These are phyloP conservation scores for Holacanthus passer DNA, from an alignment of 2,113 vertebrate species.

Conservation along the genomic window DNA sequence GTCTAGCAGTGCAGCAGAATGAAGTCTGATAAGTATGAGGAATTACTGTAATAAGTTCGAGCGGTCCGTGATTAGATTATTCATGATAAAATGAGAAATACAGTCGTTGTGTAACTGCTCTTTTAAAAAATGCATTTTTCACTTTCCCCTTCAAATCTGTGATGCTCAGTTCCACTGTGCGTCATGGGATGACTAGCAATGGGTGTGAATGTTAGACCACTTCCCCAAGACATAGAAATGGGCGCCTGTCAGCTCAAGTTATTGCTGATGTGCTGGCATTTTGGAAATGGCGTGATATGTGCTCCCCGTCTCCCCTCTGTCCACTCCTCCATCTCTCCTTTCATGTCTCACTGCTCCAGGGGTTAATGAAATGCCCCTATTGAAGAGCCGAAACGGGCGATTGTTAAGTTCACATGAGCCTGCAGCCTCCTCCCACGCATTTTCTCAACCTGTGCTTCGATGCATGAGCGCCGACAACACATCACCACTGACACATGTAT, in stretches of 20 bases:
- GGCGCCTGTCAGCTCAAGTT: constrained; percentile 61
- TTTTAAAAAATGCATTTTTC: constrained; percentile 33
- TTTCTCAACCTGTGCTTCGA: constrained; percentile 41
- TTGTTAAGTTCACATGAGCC: constrained; percentile 58
- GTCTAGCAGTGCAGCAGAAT: constrained; percentile 24
- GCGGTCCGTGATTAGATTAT: constrained; percentile 46
- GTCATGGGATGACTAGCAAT: constrained; percentile 40
- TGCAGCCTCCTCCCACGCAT: constrained; percentile 27
- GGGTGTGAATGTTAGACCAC: constrained; percentile 44
- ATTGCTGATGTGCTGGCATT: constrained; percentile 64
- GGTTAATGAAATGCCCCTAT: constrained; percentile 76
- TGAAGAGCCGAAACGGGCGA: constrained; percentile 52
- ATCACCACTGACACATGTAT: constrained; percentile 8
- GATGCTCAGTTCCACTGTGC: neutral
- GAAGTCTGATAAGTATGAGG: constrained; percentile 20
- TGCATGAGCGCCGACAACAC: constrained; percentile 6
- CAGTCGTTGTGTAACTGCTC: constrained; percentile 28
- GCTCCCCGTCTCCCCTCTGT: constrained; percentile 32
- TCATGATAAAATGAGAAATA: constrained; percentile 51
- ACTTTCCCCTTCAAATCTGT: constrained; percentile 14
- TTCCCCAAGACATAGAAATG: constrained; percentile 44
- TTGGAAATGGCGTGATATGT: constrained; percentile 44
- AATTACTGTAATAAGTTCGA: constrained; percentile 32
- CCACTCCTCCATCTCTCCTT: constrained; percentile 43
- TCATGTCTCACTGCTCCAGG: constrained; percentile 58